Percentiles rank a stretch among this genome's conserved stretches.
These are phyloP conservation scores for Coelopa frigida DNA, from an alignment of 1,140 invertebrate species.

Conservation along the genomic window DNA sequence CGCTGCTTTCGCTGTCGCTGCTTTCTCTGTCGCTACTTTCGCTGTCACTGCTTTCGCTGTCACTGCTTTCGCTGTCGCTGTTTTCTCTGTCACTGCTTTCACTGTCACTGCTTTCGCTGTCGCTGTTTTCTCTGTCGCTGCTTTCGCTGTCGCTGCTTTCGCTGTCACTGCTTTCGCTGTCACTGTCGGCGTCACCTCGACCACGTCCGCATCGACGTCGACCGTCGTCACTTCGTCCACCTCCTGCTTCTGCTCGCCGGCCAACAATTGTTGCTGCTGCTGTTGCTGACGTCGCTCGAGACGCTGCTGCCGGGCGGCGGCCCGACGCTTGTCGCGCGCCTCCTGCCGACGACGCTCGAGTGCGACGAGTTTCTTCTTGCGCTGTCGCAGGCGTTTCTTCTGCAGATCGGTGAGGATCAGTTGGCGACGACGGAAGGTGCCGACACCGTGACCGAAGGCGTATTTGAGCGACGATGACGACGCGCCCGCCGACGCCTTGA, in stretches of 20 bases:
- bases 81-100: neutral
- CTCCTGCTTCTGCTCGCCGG: neutral
- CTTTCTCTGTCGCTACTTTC: too few species aligned
- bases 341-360: conserved; percentile 17
- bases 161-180: too few species aligned
- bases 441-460: conserved; percentile 4
- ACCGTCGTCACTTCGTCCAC: neutral
- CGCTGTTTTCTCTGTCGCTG: too few species aligned
- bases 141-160: too few species aligned
- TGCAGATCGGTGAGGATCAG: conserved; percentile 30
- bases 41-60: too few species aligned
- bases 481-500: neutral
- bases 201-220: neutral
- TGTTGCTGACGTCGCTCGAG: conserved; percentile 13
- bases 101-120: too few species aligned
- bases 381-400: conserved; percentile 24
- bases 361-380: conserved; percentile 14
- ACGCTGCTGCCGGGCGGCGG: conserved; percentile 10
- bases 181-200: neutral
- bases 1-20: too few species aligned
- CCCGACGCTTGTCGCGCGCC: conserved; percentile 4
- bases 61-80: too few species aligned
- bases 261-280: conserved; percentile 11
- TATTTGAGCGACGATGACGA: conserved; percentile 22
- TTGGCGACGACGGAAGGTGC: conserved; percentile 23